Conservation (phyloP, 53 echinoderm and acorn worm species). For the Astropecten irregularis region DNA sequence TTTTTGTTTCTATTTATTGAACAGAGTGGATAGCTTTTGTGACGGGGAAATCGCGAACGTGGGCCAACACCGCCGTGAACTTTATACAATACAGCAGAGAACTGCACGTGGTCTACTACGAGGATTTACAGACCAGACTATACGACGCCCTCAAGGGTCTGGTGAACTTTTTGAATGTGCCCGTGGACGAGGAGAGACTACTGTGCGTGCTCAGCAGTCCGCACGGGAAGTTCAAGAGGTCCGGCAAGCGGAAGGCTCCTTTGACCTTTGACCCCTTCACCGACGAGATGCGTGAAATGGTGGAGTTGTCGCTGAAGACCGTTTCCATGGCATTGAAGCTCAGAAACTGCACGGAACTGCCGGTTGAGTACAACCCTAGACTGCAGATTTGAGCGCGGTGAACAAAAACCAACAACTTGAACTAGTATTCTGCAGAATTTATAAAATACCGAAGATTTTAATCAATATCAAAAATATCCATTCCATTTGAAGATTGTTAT, state of each 20-base stretch:
- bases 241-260: slow-evolving; percentile 55
- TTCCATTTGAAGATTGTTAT: not conserved
- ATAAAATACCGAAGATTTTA: not conserved
- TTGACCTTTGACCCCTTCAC: slow-evolving; percentile 91
- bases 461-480: not conserved
- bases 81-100: slow-evolving; percentile 82
- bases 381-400: slow-evolving; percentile 48
- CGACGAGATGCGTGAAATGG: slow-evolving; percentile 89
- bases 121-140: slow-evolving; percentile 75
- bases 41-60: slow-evolving; percentile 88
- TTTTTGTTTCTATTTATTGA: not conserved
- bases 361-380: slow-evolving; percentile 77
- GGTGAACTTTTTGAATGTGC: slow-evolving; percentile 64
- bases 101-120: slow-evolving; percentile 90
- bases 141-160: slow-evolving; percentile 67
- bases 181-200: slow-evolving; percentile 70
- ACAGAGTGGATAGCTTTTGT: slow-evolving; percentile 98
- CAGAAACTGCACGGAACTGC: slow-evolving; percentile 76
- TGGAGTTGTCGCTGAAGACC: slow-evolving; percentile 75
- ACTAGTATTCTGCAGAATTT: not conserved
- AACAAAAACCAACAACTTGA: not conserved
- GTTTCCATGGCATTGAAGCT: slow-evolving; percentile 90
- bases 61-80: slow-evolving; percentile 96
- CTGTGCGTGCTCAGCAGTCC: slow-evolving; percentile 82
- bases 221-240: slow-evolving; percentile 88